Percentiles rank a stretch among this genome's conserved stretches.
Conservation (phyloP, 2,888 invertebrate species). For the Nemotelus nigrinus region DNA sequence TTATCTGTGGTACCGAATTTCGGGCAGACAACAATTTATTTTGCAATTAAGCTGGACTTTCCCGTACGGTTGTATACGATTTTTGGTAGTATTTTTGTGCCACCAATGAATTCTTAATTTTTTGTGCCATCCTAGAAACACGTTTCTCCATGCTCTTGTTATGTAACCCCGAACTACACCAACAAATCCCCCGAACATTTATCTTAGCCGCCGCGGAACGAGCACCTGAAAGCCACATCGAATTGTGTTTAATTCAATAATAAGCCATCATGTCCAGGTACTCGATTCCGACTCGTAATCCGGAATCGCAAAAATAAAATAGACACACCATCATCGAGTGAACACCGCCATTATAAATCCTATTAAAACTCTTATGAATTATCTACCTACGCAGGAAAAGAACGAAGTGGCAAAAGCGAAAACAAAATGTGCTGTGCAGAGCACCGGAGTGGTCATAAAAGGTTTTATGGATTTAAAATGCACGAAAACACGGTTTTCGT, state of each 20-base stretch:
- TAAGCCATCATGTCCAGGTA: neutral
- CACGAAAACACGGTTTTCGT: conserved; percentile 27
- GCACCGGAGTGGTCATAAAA: conserved; percentile 4
- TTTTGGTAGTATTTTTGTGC: too few species aligned
- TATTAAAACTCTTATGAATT: neutral
- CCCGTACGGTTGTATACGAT: too few species aligned
- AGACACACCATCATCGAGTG: neutral
- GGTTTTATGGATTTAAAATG: conserved; percentile 37
- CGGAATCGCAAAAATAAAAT: neutral
- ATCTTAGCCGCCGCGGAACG: too few species aligned
- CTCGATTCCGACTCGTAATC: neutral
- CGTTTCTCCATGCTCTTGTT: too few species aligned
- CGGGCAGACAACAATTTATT: too few species aligned
- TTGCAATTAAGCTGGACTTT: too few species aligned
- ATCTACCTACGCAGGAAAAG: neutral
- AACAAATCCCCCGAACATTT: too few species aligned
- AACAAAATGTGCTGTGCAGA: neutral
- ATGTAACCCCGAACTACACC: too few species aligned
- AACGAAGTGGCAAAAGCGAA: conserved; percentile 1
- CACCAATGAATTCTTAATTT: too few species aligned
- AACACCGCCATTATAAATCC: neutral
- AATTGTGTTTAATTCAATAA: neutral
- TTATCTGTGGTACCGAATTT: too few species aligned
- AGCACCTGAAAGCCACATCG: too few species aligned
- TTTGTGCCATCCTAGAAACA: too few species aligned